Percentiles rank a stretch among this genome's conserved stretches.
Evolutionary conservation across 2,113 vertebrate species (phyloP).

Genomic region (Alaudala cheleensis): DNA sequence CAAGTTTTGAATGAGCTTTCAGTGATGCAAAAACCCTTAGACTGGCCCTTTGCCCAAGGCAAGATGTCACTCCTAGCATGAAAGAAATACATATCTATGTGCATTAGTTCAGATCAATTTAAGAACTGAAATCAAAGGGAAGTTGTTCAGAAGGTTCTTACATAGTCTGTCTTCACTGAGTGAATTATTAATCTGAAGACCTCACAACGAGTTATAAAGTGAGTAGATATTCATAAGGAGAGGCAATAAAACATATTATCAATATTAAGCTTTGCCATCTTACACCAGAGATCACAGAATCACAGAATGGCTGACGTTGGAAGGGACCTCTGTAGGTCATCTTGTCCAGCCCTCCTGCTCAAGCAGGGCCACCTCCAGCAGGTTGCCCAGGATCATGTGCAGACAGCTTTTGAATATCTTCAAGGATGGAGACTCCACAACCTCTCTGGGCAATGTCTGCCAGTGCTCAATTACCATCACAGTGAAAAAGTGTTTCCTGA

Average conservation of each 20-base stretch:
- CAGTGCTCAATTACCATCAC: background rate
- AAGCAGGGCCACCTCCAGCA: background rate
- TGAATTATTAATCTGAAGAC: background rate
- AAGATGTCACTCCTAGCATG: background rate
- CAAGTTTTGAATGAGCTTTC: background rate
- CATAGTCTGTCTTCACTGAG: background rate
- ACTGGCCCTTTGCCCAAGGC: background rate
- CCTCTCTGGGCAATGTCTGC: background rate
- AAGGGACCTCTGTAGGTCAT: background rate
- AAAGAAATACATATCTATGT: background rate
- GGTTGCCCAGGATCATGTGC: background rate
- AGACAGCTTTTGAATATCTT: background rate
- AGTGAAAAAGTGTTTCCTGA: background rate
- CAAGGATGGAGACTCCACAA: background rate
- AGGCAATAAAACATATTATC: background rate
- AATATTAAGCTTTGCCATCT: background rate
- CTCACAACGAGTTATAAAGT: background rate
- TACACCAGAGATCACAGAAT: background rate
- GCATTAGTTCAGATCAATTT: background rate
- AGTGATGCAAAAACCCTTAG: background rate
- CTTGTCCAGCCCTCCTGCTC: background rate
- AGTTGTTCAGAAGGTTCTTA: background rate
- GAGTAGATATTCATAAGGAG: background rate
- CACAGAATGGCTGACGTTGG: background rate
- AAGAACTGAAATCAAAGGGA: background rate